Percentiles rank a stretch among this genome's conserved stretches.
Conservation (phyloP, 2,888 invertebrate genomes). For the Drosophila neonasuta region DNA sequence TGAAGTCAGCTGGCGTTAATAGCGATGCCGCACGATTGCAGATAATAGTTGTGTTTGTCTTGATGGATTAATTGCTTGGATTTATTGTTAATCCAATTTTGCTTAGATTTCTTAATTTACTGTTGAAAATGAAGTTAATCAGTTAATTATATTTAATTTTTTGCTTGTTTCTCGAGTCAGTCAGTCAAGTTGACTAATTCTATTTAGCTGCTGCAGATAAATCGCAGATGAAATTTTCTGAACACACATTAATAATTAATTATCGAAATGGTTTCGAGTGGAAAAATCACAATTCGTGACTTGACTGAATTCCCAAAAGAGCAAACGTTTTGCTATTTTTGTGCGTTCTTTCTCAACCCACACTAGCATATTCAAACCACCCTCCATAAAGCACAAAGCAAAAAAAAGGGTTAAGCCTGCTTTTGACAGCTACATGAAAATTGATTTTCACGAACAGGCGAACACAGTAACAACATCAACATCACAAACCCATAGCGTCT, state of each 20-base stretch:
- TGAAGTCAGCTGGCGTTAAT: conserved; percentile 25
- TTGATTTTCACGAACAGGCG: conserved; percentile 59
- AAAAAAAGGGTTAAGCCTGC: conserved; percentile 52
- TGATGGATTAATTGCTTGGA: conserved; percentile 28
- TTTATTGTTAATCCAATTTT: conserved; percentile 34
- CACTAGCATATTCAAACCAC: conserved; percentile 12
- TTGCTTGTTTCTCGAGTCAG: conserved; percentile 7
- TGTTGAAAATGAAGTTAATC: conserved; percentile 24
- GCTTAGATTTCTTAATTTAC: conserved; percentile 10
- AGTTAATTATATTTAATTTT: conserved; percentile 30
- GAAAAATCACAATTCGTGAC: conserved; percentile 73
- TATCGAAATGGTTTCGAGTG: conserved; percentile 59
- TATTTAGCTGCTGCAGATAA: conserved; percentile 28
- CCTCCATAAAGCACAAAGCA: neutral
- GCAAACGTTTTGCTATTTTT: conserved; percentile 59
- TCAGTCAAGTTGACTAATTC: conserved; percentile 19
- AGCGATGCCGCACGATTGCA: conserved; percentile 25
- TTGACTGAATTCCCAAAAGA: conserved; percentile 53
- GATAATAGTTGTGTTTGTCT: conserved; percentile 26
- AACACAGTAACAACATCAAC: conserved; percentile 11
- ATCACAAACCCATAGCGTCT: conserved; percentile 5
- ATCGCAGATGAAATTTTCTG: conserved; percentile 4
- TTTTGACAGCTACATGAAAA: conserved; percentile 71
- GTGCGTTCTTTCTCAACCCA: conserved; percentile 26
- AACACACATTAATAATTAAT: conserved; percentile 56